phyloP scores from a whole-genome alignment of 2,888 invertebrate species.

The Copidosoma aretas region DNA sequence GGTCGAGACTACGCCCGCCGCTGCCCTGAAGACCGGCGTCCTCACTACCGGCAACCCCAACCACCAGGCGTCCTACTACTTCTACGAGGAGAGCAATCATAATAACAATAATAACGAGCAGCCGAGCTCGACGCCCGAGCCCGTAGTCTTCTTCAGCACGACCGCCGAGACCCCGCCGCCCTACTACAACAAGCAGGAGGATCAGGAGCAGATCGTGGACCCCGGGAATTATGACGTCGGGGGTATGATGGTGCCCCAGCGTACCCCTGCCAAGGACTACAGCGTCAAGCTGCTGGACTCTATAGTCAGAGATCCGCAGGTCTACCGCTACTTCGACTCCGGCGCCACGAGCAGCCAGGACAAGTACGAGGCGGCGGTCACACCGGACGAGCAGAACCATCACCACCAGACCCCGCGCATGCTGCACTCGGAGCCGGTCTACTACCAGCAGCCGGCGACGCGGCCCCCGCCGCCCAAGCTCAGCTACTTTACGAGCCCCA shows the following conservation, averaged over 20 bases:
- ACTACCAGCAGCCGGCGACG: constrained; percentile 50
- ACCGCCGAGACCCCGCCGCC: constrained; percentile 34
- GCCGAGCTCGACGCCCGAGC: constrained; percentile 28
- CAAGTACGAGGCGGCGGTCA: constrained; percentile 38
- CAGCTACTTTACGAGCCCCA: constrained; percentile 50
- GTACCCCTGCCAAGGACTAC: constrained; percentile 46
- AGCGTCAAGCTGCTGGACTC: constrained; percentile 51
- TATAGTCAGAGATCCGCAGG: constrained; percentile 50
- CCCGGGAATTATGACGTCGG: constrained; percentile 46
- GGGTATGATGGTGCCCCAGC: constrained; percentile 42
- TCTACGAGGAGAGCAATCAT: constrained; percentile 68
- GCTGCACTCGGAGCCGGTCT: constrained; percentile 48
- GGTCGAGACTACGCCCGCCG: constrained; percentile 52
- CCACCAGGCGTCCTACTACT: constrained; percentile 70
- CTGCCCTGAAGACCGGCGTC: constrained; percentile 44
- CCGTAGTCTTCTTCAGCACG: constrained; percentile 28
- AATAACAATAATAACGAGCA: background rate
- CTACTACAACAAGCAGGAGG: constrained; percentile 36
- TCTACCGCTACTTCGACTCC: constrained; percentile 48
- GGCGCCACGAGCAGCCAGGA: constrained; percentile 31
- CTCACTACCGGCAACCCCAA: constrained; percentile 46
- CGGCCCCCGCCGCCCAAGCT: constrained; percentile 41
- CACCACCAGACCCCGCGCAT: constrained; percentile 47
- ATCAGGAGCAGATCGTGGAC: constrained; percentile 36
- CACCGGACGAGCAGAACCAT: constrained; percentile 21